Conservation (phyloP, 2,797 vertebrate species). For the Enteromius treurensis region DNA sequence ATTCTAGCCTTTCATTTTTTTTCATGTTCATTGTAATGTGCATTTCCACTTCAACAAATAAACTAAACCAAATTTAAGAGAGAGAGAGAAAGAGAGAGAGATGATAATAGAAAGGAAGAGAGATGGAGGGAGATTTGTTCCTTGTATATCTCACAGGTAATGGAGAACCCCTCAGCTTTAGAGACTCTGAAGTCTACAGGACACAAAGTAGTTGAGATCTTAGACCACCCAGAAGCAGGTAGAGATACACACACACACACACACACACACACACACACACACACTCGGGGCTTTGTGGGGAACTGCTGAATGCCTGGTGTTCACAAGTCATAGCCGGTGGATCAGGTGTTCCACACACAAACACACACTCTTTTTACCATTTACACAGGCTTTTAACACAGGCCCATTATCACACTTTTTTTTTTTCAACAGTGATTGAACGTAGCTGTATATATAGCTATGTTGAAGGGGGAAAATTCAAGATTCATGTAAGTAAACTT, state of each 20-base stretch:
- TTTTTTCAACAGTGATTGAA: no score
- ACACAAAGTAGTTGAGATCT: conserved; percentile 39
- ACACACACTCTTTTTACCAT: not conserved
- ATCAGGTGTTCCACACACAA: conserved; percentile 68
- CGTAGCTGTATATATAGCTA: not conserved
- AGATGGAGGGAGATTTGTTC: conserved; percentile 12
- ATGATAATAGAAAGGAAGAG: not conserved
- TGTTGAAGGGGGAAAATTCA: not conserved
- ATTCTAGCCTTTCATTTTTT: not conserved
- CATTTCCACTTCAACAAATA: not conserved
- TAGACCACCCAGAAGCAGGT: conserved; percentile 31
- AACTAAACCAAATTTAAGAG: not conserved
- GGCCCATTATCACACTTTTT: not conserved
- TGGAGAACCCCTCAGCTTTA: not conserved
- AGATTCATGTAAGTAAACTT: not conserved
- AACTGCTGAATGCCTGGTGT: conserved; percentile 4
- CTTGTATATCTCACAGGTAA: conserved; percentile 1
- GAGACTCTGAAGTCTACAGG: not conserved
- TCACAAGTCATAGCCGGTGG: conserved; percentile 72
- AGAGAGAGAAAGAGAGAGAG: not conserved
- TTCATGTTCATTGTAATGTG: not conserved
- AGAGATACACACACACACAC: not conserved
- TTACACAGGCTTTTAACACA: not conserved
- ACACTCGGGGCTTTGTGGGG: not conserved
- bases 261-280: not conserved